phyloP scores from a whole-genome alignment of 2,113 vertebrate genomes.

The Leptocoma aspasia region DNA sequence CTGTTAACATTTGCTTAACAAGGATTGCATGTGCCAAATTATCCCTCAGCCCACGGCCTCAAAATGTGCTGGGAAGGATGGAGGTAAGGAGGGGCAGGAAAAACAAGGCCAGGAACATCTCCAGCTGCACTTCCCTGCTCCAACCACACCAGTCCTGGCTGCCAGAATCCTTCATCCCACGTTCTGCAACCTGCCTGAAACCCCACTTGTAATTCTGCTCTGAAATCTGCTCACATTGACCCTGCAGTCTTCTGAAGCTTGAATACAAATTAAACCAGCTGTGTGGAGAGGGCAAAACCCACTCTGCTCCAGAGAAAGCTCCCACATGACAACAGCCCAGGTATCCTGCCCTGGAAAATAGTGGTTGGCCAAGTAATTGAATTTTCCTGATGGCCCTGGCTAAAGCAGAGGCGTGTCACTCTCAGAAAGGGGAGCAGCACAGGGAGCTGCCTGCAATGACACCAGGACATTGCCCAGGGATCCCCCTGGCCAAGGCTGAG shows the following conservation, averaged over 20 bases:
- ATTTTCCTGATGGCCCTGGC: background rate
- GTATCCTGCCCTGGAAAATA: background rate
- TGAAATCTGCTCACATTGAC: background rate
- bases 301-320: background rate
- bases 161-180: background rate
- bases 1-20: background rate
- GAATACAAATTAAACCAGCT: background rate
- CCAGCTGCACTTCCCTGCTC: background rate
- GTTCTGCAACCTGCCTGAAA: background rate
- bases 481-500: too few relatives aligned
- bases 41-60: fast-evolving
- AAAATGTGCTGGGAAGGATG: background rate
- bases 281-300: background rate
- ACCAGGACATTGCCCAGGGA: fast-evolving
- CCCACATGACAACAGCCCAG: background rate
- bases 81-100: background rate
- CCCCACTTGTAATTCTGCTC: background rate
- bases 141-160: fast-evolving
- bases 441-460: fast-evolving
- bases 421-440: background rate
- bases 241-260: background rate
- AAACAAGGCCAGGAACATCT: background rate
- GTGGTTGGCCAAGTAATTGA: fast-evolving
- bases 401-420: background rate
- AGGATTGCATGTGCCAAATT: fast-evolving